phyloP scores from a whole-genome alignment of 2,888 invertebrate genomes.

The Diabrotica balteata region DNA sequence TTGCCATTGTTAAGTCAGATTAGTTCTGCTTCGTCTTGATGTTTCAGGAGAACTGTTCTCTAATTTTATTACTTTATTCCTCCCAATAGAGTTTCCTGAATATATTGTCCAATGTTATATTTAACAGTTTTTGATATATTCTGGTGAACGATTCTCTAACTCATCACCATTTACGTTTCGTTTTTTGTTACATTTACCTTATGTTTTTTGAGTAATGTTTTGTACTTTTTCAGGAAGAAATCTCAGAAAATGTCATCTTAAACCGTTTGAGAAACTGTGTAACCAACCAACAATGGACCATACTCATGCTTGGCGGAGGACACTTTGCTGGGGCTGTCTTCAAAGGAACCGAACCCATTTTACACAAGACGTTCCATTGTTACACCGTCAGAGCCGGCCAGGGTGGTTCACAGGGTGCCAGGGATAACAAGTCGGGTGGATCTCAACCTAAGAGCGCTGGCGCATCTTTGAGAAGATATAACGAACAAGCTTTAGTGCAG shows the following conservation, averaged over 20 bases:
- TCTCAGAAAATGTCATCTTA: constrained; percentile 36
- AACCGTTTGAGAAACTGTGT: constrained; percentile 49
- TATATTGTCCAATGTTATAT: no score
- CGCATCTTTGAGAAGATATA: constrained; percentile 79
- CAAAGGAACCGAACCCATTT: constrained; percentile 62
- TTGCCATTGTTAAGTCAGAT: no score
- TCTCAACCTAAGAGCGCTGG: constrained; percentile 81
- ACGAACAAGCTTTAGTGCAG: constrained; percentile 77
- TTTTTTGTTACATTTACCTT: no score
- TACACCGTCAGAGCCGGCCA: constrained; percentile 86
- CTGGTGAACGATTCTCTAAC: no score
- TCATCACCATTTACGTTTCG: no score
- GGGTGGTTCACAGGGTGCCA: constrained; percentile 75
- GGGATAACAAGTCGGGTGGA: constrained; percentile 68
- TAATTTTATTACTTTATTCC: no score
- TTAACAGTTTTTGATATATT: no score
- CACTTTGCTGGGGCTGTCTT: constrained; percentile 81
- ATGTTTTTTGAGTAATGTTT: no score
- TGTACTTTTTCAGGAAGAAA: constrained; percentile 42
- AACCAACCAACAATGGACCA: constrained; percentile 67
- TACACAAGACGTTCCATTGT: constrained; percentile 85
- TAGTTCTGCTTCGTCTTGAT: no score
- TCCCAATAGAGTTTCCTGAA: no score
- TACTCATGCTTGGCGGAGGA: constrained; percentile 86
- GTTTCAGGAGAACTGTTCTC: no score